Conservation (phyloP, 2,797 vertebrate genomes). For the Enteromius mattozi region DNA sequence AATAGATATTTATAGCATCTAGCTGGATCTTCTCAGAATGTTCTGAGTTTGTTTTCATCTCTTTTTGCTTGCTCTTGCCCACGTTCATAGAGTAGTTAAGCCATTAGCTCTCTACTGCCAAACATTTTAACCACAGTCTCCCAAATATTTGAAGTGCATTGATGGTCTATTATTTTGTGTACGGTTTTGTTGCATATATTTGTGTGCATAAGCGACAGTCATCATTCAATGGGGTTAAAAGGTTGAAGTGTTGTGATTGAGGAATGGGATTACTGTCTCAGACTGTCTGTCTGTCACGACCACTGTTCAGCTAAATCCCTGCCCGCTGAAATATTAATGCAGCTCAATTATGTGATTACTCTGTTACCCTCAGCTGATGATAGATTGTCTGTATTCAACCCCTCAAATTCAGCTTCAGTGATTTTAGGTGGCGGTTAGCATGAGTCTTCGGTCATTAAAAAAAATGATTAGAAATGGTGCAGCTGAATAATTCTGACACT, state of each 20-base stretch:
- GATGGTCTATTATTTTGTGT: slow-evolving; percentile 7
- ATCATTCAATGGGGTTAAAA: slow-evolving; percentile 38
- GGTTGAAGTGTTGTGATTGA: slow-evolving; percentile 34
- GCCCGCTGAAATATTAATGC: slow-evolving; percentile 72
- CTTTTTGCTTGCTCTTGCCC: slow-evolving; percentile 10
- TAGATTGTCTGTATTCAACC: slow-evolving; percentile 51
- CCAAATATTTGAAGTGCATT: slow-evolving; percentile 8
- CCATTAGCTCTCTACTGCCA: neutral
- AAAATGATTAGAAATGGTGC: neutral
- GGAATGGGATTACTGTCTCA: slow-evolving; percentile 45
- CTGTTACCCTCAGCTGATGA: slow-evolving; percentile 61
- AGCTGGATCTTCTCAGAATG: neutral
- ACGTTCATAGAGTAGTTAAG: neutral
- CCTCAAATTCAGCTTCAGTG: slow-evolving; percentile 34
- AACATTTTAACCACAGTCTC: slow-evolving; percentile 1
- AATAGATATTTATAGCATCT: slow-evolving; percentile 6
- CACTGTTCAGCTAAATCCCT: slow-evolving; percentile 60
- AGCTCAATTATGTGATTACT: slow-evolving; percentile 75
- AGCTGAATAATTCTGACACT: neutral
- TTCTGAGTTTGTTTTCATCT: slow-evolving; percentile 13
- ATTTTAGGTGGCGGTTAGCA: slow-evolving; percentile 21
- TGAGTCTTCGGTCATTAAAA: neutral
- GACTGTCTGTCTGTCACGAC: slow-evolving; percentile 58
- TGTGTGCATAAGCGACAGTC: neutral
- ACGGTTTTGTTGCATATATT: neutral